Evolutionary conservation across 2,797 vertebrate genomes (phyloP).

Genomic region (Falco naumanni): DNA sequence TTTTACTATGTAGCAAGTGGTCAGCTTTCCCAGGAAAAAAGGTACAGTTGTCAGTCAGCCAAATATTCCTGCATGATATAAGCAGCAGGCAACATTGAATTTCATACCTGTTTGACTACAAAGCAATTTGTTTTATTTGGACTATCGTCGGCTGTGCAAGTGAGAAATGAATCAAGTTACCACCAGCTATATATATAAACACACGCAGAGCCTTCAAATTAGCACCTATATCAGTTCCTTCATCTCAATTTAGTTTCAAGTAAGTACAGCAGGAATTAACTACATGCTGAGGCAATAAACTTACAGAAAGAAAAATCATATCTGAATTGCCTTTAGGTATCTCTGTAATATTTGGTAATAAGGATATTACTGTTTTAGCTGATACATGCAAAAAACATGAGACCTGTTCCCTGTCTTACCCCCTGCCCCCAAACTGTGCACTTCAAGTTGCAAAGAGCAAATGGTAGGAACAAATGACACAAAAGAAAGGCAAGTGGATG

Average conservation of each 20-base stretch:
- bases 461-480: neutral
- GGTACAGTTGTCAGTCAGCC: neutral
- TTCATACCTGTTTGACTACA: neutral
- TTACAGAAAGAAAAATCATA: neutral
- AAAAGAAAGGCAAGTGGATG: neutral
- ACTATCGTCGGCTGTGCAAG: neutral
- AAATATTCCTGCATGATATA: neutral
- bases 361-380: neutral
- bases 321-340: neutral
- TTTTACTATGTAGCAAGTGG: neutral
- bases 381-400: neutral
- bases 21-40: neutral
- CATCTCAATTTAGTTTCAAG: neutral
- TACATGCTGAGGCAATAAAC: neutral
- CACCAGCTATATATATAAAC: neutral
- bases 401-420: neutral
- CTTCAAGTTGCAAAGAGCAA: neutral
- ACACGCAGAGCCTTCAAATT: neutral
- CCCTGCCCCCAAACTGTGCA: neutral
- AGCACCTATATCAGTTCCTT: neutral
- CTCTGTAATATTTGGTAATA: neutral
- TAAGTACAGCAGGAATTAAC: neutral
- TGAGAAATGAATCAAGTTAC: neutral
- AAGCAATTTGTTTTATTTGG: neutral
- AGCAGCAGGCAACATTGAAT: neutral